Base-by-base conservation (phyloP, 2,797 vertebrate species). In the Oreortyx pictus region DNA sequence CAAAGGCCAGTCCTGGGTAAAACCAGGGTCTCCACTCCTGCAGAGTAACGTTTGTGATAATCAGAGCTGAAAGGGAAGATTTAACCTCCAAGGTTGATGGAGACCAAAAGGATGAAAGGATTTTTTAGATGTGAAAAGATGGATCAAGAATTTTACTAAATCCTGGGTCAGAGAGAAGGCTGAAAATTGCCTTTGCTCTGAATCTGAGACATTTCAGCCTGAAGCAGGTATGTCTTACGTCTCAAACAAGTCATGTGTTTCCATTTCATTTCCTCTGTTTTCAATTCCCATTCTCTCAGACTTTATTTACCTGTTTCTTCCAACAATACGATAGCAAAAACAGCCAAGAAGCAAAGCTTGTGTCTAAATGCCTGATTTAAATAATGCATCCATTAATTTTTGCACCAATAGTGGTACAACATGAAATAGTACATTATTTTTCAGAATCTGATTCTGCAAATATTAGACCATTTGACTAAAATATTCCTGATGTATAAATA, bases 361-460 rank as follows among this genome's bases (percentile, higher is more conserved):
- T 80, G 83, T 94, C 81, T 88, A 91, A 96, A 95, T 88, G 82
- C 74, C 82, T 88, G 73, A 86, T 96, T 92, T 94, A 93, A 95
- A 95, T 84, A 94, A 91, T 73, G 71, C 85, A 94, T 95, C 92
- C 93, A 96, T 93, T 95, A 94, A 95, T 96, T 96, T 95, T 91
- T 88, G 80, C 82, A 86, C 87, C 87, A 92, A 44, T 44, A 88
- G 67, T 54, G 49, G 79, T 73, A 89, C 62, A 92, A 94, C 80
- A 91, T 37, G 76, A 94, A 89, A 73, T 37, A 86, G 31, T 86
- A 74, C 87, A 86, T 93, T 95, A 89, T 70, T 86, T 91, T 93
- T 82, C 82, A 96, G 92, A 79, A 73, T 84, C 70, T 62, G 60
- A 86, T 77, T 92, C 90, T 94, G 64, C 47, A 93, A 96, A 92